phyloP scores from a whole-genome alignment of 1,140 invertebrate genomes.

The Heliconius eleuchia region DNA sequence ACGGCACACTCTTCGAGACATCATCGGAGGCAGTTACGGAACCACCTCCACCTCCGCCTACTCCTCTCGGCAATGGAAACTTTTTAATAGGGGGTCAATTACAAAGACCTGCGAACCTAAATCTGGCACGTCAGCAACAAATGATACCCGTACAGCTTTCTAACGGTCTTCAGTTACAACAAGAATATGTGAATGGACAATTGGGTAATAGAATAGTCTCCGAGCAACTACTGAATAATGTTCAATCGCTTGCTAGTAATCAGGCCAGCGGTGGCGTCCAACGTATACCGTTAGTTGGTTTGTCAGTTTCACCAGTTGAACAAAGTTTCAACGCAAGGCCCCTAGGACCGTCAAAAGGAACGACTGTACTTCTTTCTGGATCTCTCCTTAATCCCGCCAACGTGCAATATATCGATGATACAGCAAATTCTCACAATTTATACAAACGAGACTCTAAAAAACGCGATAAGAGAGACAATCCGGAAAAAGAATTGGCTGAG shows the following conservation, averaged over 20 bases:
- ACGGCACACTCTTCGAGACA: slow-evolving; percentile 83
- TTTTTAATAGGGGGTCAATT: slow-evolving; percentile 87
- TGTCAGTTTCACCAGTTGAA: slow-evolving; percentile 40
- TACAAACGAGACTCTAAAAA: slow-evolving; percentile 81
- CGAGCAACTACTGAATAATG: slow-evolving; percentile 80
- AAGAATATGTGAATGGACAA: slow-evolving; percentile 84
- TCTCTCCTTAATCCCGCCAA: slow-evolving; percentile 79
- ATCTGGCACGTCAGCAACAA: slow-evolving; percentile 82
- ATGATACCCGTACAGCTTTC: slow-evolving; percentile 74
- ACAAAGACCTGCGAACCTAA: slow-evolving; percentile 84
- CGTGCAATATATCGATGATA: slow-evolving; percentile 83
- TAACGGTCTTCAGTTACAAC: slow-evolving; percentile 77
- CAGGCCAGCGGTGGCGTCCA: slow-evolving; percentile 36
- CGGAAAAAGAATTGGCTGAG: slow-evolving; percentile 68
- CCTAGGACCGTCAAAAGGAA: slow-evolving; percentile 56
- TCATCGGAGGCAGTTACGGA: slow-evolving; percentile 80
- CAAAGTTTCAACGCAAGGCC: slow-evolving; percentile 47
- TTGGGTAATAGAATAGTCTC: slow-evolving; percentile 82
- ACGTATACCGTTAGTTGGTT: slow-evolving; percentile 45
- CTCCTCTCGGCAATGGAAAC: slow-evolving; percentile 80
- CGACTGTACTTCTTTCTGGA: slow-evolving; percentile 65
- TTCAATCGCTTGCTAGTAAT: slow-evolving; percentile 50
- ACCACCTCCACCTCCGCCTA: slow-evolving; percentile 79
- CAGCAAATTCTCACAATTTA: slow-evolving; percentile 71
- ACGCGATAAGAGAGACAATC: slow-evolving; percentile 79